Evolutionary conservation across 2,113 vertebrate species (phyloP).

Genomic region (Argyrosomus japonicus): DNA sequence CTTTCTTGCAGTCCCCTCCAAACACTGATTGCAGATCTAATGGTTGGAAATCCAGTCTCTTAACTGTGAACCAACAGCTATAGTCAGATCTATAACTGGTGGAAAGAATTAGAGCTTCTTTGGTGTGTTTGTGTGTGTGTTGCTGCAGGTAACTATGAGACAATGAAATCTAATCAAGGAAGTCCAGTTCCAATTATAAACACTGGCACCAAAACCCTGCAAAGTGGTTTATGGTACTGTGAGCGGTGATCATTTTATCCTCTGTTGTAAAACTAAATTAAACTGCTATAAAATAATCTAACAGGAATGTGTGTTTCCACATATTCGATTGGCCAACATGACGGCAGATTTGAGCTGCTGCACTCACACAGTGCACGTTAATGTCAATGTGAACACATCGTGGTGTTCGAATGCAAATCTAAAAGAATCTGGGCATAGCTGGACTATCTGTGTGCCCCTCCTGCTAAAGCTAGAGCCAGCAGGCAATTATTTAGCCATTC

Average conservation of each 20-base stretch:
- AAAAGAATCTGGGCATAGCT: too few relatives aligned
- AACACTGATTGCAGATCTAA: slow-evolving; percentile 24
- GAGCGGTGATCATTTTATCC: neutral
- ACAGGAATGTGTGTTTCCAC: too few relatives aligned
- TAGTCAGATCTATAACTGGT: neutral
- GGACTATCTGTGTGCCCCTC: too few relatives aligned
- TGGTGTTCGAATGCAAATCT: neutral
- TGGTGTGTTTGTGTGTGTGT: neutral
- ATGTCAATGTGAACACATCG: neutral
- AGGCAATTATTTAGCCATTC: too few relatives aligned
- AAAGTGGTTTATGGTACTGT: neutral
- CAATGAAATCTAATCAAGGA: neutral
- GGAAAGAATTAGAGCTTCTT: neutral
- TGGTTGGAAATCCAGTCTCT: slow-evolving; percentile 1
- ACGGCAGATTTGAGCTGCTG: neutral
- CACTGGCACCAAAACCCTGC: neutral
- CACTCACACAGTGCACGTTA: neutral
- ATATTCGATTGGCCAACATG: too few relatives aligned
- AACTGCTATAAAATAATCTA: neutral
- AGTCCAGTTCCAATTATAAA: neutral
- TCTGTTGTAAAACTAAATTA: neutral
- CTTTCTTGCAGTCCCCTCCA: neutral
- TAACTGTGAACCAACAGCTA: neutral
- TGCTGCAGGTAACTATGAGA: neutral
- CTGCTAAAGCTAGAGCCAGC: too few relatives aligned